Evolutionary conservation across 2,113 vertebrate species (phyloP), one percentile per base, ranked within the genome.

Genomic region (Phalacrocorax carbo): DNA sequence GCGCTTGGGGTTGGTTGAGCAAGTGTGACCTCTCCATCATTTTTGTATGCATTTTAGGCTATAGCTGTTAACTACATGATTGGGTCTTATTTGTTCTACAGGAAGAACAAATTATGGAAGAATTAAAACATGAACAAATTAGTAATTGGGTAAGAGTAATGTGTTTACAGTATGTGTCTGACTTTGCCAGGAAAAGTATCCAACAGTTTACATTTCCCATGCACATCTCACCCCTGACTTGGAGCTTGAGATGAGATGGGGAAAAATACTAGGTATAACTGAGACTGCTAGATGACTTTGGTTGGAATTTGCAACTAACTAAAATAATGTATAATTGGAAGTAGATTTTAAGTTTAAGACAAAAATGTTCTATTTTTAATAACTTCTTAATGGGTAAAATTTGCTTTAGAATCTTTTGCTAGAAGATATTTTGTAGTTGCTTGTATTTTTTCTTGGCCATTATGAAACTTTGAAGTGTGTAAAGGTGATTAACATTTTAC

Each of bases 91-190:
- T 86, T 75, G 9, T 93, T 82, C 26, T 89, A 54, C 89, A 76
- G 86, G 81, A 91, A 89, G 62, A 94, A 69, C 5, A 84, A 89
- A 85, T 89, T 87, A 82, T 2, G 5, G 61, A 92, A 91, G 46
- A 77, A 87, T 89, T 90, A 88, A 88, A 93, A 78, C 44, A 44
- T 88, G 86, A 88, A 42, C 32, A 90, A 75, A 88, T 90, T 85
- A 92, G 80, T 72, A 94, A 93, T 86, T 93, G 80, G 27, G 60
- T 86, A 95, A 82, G 49, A 96, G 72, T 84, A 86, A 84, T 75
- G 57, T 82, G 69, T 86, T 94, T 94, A 68, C 19, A 72, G 25
- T 79, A 62, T 29, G 19, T 48, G 58, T 69, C 86, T 90, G 64
- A 78, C 88, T 96, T 88, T 81, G 77, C 57, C 90, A 93, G 88